These are phyloP conservation scores for Ciconia boyciana DNA, from an alignment of 2,113 vertebrate species.

Conservation along the genomic window DNA sequence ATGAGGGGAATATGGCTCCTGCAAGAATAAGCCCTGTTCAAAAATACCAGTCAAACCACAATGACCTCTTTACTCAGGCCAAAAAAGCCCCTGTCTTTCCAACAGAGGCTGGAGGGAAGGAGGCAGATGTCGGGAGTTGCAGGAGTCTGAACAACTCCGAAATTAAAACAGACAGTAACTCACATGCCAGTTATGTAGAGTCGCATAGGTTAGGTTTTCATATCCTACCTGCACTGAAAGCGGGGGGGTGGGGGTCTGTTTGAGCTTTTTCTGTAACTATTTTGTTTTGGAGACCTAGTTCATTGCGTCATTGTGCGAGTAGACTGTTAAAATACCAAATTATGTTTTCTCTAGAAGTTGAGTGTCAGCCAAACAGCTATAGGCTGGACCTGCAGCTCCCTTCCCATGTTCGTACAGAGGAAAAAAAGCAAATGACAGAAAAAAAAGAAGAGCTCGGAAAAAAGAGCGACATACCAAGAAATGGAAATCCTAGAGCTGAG, in stretches of 20 bases:
- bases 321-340: neutral
- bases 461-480: neutral
- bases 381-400: neutral
- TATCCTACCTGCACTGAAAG: neutral
- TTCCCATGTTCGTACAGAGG: neutral
- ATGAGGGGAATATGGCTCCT: too few species aligned
- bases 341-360: neutral
- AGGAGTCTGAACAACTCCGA: neutral
- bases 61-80: neutral
- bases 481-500: neutral
- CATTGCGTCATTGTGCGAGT: neutral
- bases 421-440: rapidly evolving
- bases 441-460: neutral
- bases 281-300: neutral
- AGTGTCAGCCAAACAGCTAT: neutral
- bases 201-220: neutral
- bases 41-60: neutral
- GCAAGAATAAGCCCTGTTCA: rapidly evolving
- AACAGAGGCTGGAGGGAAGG: rapidly evolving
- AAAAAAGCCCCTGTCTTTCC: neutral
- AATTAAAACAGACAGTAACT: neutral
- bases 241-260: rapidly evolving
- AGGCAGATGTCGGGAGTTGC: neutral
- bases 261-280: rapidly evolving
- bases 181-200: rapidly evolving